These are phyloP conservation scores for Pandemis cinnamomeana DNA, from an alignment of 2,888 invertebrate species.

Conservation along the genomic window DNA sequence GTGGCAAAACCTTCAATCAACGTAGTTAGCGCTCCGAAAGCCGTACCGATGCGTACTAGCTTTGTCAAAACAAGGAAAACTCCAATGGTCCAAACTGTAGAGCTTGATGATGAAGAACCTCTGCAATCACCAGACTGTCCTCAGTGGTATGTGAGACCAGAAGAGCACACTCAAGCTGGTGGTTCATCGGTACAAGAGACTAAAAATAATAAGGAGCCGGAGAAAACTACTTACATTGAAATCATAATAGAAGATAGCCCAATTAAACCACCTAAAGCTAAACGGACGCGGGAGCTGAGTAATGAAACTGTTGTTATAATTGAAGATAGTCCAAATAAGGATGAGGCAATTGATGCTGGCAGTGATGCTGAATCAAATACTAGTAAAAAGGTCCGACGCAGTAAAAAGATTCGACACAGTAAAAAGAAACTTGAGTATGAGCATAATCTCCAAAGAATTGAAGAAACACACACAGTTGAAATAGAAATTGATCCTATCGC, in stretches of 20 bases:
- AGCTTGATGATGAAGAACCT: constrained; percentile 73
- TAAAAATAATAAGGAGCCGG: constrained; percentile 72
- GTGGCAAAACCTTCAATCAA: constrained; percentile 43
- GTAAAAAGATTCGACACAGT: constrained; percentile 65
- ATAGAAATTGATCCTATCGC: constrained; percentile 61
- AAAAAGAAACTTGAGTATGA: constrained; percentile 74
- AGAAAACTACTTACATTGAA: constrained; percentile 61
- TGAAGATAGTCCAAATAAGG: constrained; percentile 75
- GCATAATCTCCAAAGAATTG: constrained; percentile 41
- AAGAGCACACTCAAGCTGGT: constrained; percentile 53
- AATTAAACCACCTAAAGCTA: constrained; percentile 59
- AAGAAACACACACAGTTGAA: constrained; percentile 56
- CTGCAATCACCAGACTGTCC: constrained; percentile 53
- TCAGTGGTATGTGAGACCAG: constrained; percentile 77
- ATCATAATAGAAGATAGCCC: constrained; percentile 80
- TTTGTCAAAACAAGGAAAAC: constrained; percentile 40
- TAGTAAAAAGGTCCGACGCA: constrained; percentile 53
- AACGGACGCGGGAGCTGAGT: constrained; percentile 56
- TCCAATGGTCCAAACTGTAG: constrained; percentile 62
- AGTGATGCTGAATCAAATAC: constrained; percentile 53
- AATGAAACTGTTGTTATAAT: constrained; percentile 69
- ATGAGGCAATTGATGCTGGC: constrained; percentile 46
- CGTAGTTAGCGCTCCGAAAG: background rate
- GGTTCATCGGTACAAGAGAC: constrained; percentile 51
- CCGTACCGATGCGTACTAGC: background rate